Conservation (phyloP, 1,140 invertebrate species). For the Drosophila repletoides region DNA sequence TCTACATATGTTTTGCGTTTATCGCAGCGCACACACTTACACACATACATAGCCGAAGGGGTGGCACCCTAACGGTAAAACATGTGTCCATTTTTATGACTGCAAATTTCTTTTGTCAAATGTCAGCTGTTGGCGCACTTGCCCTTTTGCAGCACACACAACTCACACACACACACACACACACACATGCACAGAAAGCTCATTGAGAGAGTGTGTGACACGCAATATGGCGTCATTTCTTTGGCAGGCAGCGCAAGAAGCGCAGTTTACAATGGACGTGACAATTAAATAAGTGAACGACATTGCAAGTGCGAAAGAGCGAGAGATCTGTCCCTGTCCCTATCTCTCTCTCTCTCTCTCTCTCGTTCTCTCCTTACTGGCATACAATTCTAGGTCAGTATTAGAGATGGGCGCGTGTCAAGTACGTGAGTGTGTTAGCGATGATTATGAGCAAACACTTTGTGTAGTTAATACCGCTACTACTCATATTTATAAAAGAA, state of each 20-base stretch:
- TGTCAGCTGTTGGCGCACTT: slow-evolving; percentile 56
- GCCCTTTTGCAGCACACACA: slow-evolving; percentile 14
- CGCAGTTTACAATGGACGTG: slow-evolving; percentile 42
- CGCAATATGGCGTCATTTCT: slow-evolving; percentile 67
- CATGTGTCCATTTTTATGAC: slow-evolving; percentile 41
- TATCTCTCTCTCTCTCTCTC: too few relatives aligned
- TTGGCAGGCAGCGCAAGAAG: slow-evolving; percentile 41
- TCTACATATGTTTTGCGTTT: slow-evolving; percentile 49
- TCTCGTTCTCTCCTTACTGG: too few relatives aligned
- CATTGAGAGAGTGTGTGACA: slow-evolving; percentile 34
- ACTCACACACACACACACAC: slow-evolving; percentile 10
- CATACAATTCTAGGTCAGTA: slow-evolving; percentile 55
- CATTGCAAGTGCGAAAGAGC: slow-evolving; percentile 30
- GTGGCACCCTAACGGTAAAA: slow-evolving; percentile 38
- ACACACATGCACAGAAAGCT: slow-evolving; percentile 2
- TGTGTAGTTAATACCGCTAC: too few relatives aligned
- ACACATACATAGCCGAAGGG: background rate
- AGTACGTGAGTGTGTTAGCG: slow-evolving; percentile 5
- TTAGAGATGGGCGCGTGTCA: slow-evolving; percentile 50
- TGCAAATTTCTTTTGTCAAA: slow-evolving; percentile 61
- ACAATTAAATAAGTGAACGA: slow-evolving; percentile 64
- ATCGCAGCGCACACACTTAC: background rate
- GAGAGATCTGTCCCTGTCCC: background rate
- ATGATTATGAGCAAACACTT: too few relatives aligned
- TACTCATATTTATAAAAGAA: background rate